Conservation (phyloP, 2,888 invertebrate species). For the Glyphotaelius pellucidus region DNA sequence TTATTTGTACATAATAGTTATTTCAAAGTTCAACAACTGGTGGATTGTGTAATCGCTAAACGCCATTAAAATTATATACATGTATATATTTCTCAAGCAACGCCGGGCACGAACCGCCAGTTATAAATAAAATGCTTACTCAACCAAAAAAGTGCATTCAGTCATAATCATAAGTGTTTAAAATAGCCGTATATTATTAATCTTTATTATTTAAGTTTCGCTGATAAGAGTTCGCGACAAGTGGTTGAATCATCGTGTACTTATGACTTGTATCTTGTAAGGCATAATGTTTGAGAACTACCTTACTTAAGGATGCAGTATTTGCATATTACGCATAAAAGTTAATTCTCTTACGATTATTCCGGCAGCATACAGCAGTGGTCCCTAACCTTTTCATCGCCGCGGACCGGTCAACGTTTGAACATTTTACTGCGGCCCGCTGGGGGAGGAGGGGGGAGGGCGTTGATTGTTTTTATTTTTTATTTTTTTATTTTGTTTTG, state of each 20-base stretch:
- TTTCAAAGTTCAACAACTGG: neutral
- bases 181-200: neutral
- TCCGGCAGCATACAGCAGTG: slow-evolving; percentile 15
- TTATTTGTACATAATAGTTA: neutral
- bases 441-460: no score
- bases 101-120: neutral
- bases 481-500: no score
- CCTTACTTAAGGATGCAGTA: neutral
- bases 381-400: no score
- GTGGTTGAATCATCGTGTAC: neutral
- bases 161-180: neutral
- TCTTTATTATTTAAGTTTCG: neutral
- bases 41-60: neutral
- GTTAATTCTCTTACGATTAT: slow-evolving; percentile 44
- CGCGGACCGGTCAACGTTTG: no score
- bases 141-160: neutral
- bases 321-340: slow-evolving; percentile 12
- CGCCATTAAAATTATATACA: neutral
- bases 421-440: no score
- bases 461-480: no score
- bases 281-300: neutral
- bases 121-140: neutral
- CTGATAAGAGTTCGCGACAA: neutral
- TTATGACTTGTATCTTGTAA: neutral
- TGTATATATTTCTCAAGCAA: neutral